Conservation (phyloP, 1,140 invertebrate species). For the Cylas formicarius region DNA sequence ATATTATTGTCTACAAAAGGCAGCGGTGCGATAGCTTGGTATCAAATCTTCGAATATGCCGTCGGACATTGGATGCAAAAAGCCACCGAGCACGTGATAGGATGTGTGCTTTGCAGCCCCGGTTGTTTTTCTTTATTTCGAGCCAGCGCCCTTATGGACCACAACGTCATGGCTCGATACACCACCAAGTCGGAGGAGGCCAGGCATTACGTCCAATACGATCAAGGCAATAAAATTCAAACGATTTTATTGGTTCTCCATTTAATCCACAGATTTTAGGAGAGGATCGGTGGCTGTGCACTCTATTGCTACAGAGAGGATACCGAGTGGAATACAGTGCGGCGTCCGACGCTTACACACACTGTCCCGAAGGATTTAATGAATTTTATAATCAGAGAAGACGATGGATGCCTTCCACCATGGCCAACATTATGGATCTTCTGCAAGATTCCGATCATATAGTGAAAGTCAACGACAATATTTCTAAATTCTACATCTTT, state of each 20-base stretch:
- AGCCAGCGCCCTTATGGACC: slow-evolving; percentile 81
- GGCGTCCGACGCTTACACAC: slow-evolving; percentile 86
- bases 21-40: slow-evolving; percentile 83
- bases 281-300: slow-evolving; percentile 83
- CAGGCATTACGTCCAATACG: slow-evolving; percentile 85
- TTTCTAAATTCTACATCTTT: slow-evolving; percentile 72
- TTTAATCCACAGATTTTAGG: too few species aligned
- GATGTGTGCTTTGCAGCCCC: slow-evolving; percentile 81
- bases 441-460: slow-evolving; percentile 65
- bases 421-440: slow-evolving; percentile 82
- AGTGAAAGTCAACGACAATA: slow-evolving; percentile 75
- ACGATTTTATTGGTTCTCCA: too few species aligned
- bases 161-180: slow-evolving; percentile 84
- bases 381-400: slow-evolving; percentile 85
- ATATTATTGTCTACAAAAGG: too few species aligned
- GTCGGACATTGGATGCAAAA: slow-evolving; percentile 94
- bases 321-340: slow-evolving; percentile 87
- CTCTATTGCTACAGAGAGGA: slow-evolving; percentile 75
- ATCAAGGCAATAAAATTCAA: slow-evolving; percentile 58
- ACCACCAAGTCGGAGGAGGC: slow-evolving; percentile 73
- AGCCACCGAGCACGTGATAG: slow-evolving; percentile 89
- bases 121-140: slow-evolving; percentile 89
- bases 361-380: slow-evolving; percentile 78
- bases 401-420: slow-evolving; percentile 83
- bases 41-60: slow-evolving; percentile 90